Percentiles rank a stretch among this genome's conserved stretches.
These are phyloP conservation scores for Caligus rogercresseyi DNA, from an alignment of 1,140 invertebrate genomes.

Conservation along the genomic window DNA sequence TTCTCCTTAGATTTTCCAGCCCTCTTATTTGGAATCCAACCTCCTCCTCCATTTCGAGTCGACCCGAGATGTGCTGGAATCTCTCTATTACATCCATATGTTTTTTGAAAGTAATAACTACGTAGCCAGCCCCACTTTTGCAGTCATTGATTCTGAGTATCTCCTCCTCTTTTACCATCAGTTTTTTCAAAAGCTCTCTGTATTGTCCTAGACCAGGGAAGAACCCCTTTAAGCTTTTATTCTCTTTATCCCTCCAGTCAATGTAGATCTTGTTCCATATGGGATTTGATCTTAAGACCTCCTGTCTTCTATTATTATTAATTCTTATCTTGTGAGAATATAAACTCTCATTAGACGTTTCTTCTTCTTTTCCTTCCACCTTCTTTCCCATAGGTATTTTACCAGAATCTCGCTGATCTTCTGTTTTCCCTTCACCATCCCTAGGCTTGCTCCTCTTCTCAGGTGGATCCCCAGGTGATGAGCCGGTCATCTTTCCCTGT, in stretches of 20 bases:
- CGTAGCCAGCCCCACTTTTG: neutral
- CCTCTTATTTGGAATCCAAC: neutral
- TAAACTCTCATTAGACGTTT: no score
- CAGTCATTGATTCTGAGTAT: neutral
- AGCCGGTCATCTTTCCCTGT: neutral
- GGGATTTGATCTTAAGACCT: no score
- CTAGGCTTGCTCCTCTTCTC: neutral
- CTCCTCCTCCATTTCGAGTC: neutral
- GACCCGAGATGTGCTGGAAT: neutral
- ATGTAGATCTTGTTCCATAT: no score
- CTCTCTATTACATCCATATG: neutral
- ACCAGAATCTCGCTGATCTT: no score
- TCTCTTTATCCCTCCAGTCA: no score
- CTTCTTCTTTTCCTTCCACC: no score
- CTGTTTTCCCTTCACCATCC: neutral
- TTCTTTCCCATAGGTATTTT: no score
- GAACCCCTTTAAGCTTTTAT: neutral
- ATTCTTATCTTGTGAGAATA: no score
- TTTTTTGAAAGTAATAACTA: neutral
- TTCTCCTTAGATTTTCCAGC: neutral
- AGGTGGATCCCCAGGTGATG: neutral
- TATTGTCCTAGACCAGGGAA: neutral
- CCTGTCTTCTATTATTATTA: no score
- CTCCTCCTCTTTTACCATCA: neutral
- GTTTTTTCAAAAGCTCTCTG: neutral